A percentile compares a stretch with the other conserved stretches of the same genome.
Conservation (phyloP, 1,140 invertebrate species). For the Micrasema longulum region DNA sequence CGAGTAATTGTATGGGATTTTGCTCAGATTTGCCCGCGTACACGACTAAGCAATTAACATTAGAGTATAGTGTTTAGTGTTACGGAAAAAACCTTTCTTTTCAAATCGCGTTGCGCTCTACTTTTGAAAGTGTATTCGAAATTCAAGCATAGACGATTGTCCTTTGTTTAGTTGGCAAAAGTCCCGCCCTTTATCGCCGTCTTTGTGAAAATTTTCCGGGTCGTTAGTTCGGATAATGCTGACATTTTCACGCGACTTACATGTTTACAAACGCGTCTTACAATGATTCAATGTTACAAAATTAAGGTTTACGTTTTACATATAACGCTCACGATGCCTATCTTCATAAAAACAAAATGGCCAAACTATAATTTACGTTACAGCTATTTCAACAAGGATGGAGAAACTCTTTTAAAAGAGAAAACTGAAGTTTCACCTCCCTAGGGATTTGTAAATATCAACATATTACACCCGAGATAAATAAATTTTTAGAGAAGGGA, state of each 20-base stretch:
- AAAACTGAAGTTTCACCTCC: too few species aligned
- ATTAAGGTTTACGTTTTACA: constrained; percentile 1
- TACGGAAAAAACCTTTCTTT: constrained; percentile 7
- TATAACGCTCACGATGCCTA: constrained; percentile 1
- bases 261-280: constrained; percentile 7
- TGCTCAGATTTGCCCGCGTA: not conserved
- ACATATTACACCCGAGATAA: too few species aligned
- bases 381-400: too few species aligned
- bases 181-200: constrained; percentile 29
- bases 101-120: not conserved
- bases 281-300: constrained; percentile 5
- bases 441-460: too few species aligned
- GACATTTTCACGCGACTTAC: constrained; percentile 16
- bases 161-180: constrained; percentile 25
- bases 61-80: not conserved
- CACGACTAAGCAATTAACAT: constrained; percentile 14
- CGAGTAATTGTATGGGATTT: too few species aligned
- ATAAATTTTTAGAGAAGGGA: too few species aligned
- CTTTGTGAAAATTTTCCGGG: constrained; percentile 33
- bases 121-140: constrained; percentile 6
- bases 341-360: constrained; percentile 1
- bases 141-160: constrained; percentile 13
- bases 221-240: constrained; percentile 26
- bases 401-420: too few species aligned
- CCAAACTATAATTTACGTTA: too few species aligned